Percentiles rank a stretch among this genome's conserved stretches.
phyloP scores from a whole-genome alignment of 2,113 vertebrate species.

The Anolis sagrei region DNA sequence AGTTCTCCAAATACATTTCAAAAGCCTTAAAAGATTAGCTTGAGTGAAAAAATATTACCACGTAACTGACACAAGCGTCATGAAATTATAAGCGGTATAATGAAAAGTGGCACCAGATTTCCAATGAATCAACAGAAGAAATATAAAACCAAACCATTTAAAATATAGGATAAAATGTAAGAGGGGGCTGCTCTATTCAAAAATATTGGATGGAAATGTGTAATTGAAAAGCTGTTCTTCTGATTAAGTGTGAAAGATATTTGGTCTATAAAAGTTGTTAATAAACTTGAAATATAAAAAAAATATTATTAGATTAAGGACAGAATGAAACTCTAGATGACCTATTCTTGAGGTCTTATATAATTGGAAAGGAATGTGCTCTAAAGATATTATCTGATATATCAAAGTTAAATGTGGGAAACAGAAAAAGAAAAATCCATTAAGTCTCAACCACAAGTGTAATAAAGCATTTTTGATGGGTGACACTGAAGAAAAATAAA shows the following conservation, averaged over 20 bases:
- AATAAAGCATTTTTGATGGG: not conserved
- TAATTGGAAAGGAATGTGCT: slow-evolving; percentile 3
- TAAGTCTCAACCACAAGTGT: slow-evolving; percentile 1
- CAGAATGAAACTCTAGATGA: not conserved
- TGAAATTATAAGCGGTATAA: not conserved
- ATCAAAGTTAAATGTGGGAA: slow-evolving; percentile 18
- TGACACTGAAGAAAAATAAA: not conserved
- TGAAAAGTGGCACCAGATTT: not conserved
- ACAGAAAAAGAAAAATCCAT: not conserved
- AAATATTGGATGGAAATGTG: not conserved
- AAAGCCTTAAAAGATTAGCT: not conserved
- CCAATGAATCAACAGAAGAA: not conserved
- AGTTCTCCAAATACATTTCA: not conserved
- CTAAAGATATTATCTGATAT: slow-evolving; percentile 17
- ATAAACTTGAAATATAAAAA: slow-evolving; percentile 14
- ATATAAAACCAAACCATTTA: not conserved
- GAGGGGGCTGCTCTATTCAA: not conserved
- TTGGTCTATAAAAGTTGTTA: slow-evolving; percentile 32
- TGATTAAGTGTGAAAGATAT: slow-evolving; percentile 25
- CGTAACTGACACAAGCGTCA: not conserved
- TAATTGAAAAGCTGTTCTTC: not conserved
- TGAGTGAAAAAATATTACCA: not conserved
- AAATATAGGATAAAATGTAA: not conserved
- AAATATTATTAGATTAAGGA: slow-evolving; percentile 1
- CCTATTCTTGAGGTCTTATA: not conserved